These are phyloP conservation scores for Troilus luridus DNA, from an alignment of 2,888 invertebrate genomes.

Conservation along the genomic window DNA sequence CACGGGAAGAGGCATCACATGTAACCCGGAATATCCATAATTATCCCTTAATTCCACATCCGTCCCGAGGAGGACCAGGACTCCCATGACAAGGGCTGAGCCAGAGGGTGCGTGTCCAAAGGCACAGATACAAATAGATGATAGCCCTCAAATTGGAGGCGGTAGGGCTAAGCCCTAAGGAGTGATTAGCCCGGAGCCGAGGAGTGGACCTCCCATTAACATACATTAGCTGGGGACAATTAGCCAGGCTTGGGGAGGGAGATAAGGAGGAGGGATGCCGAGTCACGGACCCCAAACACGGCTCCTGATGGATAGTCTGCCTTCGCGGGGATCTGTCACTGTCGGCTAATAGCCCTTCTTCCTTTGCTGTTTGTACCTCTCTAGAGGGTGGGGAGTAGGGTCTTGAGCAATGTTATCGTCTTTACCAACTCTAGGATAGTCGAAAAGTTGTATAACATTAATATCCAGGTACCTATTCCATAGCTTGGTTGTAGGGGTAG, in stretches of 20 bases:
- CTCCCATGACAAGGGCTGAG: not conserved
- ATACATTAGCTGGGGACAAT: slow-evolving; percentile 50
- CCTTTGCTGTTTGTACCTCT: slow-evolving; percentile 16
- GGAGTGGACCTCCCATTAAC: slow-evolving; percentile 52
- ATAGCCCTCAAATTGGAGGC: slow-evolving; percentile 26
- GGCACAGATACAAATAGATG: slow-evolving; percentile 47
- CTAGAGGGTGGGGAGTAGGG: not conserved
- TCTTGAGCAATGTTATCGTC: not conserved
- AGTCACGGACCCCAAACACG: slow-evolving; percentile 55
- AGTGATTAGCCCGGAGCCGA: slow-evolving; percentile 46
- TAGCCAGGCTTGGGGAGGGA: not conserved
- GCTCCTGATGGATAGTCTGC: slow-evolving; percentile 49
- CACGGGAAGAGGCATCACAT: slow-evolving; percentile 21
- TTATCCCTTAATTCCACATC: slow-evolving; percentile 25
- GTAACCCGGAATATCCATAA: not conserved
- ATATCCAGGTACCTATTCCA: no score
- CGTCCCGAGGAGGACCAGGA: not conserved
- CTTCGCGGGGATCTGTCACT: slow-evolving; percentile 49
- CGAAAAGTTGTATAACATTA: not conserved
- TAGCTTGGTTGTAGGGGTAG: no score
- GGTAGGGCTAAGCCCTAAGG: not conserved
- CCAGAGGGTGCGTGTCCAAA: slow-evolving; percentile 24
- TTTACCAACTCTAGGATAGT: not conserved
- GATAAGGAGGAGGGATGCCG: slow-evolving; percentile 40
- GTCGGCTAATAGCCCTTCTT: slow-evolving; percentile 22